phyloP scores from a whole-genome alignment of 2,113 vertebrate species.

The Neotragus pygmaeus region DNA sequence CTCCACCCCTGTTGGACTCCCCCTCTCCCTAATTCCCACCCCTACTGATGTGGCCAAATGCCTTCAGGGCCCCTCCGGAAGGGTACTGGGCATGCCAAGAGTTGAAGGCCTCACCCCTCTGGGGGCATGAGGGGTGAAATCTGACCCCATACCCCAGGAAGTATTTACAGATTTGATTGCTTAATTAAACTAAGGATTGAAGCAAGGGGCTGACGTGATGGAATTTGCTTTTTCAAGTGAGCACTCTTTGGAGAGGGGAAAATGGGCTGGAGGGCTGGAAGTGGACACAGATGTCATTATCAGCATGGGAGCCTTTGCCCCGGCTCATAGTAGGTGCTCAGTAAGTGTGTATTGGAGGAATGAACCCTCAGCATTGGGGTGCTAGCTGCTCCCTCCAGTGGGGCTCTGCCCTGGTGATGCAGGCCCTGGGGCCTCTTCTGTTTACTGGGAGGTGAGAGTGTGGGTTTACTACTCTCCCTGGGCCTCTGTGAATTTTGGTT shows the following conservation, averaged over 20 bases:
- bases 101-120: rapidly evolving
- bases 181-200: not conserved
- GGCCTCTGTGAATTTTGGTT: not conserved
- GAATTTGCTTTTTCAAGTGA: not conserved
- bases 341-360: not conserved
- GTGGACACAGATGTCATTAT: rapidly evolving
- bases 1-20: rapidly evolving
- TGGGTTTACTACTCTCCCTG: too few relatives aligned
- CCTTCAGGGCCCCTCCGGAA: not conserved
- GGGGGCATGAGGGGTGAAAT: not conserved
- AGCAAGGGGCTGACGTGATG: not conserved
- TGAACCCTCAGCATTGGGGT: rapidly evolving
- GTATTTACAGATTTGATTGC: not conserved
- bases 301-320: rapidly evolving
- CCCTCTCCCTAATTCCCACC: rapidly evolving
- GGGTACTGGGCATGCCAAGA: not conserved
- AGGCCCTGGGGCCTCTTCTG: not conserved
- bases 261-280: not conserved
- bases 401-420: not conserved
- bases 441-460: not conserved
- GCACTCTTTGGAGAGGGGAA: not conserved
- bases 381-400: not conserved
- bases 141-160: not conserved
- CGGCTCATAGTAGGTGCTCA: rapidly evolving
- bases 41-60: not conserved